Base-by-base conservation (phyloP, 1,140 invertebrate species). In the Drosophila chauvacae region DNA sequence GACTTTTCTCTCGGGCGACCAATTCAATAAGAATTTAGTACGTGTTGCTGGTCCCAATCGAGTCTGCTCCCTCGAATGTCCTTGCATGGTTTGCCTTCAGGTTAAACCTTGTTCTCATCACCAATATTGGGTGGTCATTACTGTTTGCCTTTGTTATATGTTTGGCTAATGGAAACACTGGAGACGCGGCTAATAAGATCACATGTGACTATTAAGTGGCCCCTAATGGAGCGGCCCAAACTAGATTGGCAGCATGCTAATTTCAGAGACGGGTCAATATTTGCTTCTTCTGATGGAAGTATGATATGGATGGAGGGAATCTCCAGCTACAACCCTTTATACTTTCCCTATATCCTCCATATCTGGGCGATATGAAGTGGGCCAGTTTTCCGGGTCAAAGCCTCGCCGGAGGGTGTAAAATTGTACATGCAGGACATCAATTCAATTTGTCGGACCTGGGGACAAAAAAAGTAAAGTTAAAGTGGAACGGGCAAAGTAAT, bases 21-120 rank as follows among this genome's bases (percentile, higher is more conserved):
- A 76, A 77, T 77, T 68, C 74, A 76, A 77, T 77, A 77, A 77
- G 56, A 77, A 77, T 41, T 59, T 56, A 57, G 48, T 48, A 77
- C 62, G 74, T 76, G 74, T 77, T 77, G 74, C 73, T 76, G 41
- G 41, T 47, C 41, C 60, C 60, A 76, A 77, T 77, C 75, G 75
- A 69, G 57, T 39, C 48, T 35, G 58, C n/a, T 53, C 11, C 58
- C 13, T 20, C 9, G 33, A 39, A 69, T 62, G 28, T 44, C 39
- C 7, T 44, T 18, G 33, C 4, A 16, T 30, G 44, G 47, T 23
- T 61, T 61, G 44, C 33, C 41, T 10, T 30, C n/a, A 30, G 51
- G 30, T 41, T 47, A 39, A 61, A 20, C 47, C 37, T 23, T 16
- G 28, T 44, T 48, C 33, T 26, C 39, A 48, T 44, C 53, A 37